A percentile compares a stretch with the other conserved stretches of the same genome.
Evolutionary conservation across 2,113 vertebrate genomes (phyloP).

Genomic region (Mugil cephalus): DNA sequence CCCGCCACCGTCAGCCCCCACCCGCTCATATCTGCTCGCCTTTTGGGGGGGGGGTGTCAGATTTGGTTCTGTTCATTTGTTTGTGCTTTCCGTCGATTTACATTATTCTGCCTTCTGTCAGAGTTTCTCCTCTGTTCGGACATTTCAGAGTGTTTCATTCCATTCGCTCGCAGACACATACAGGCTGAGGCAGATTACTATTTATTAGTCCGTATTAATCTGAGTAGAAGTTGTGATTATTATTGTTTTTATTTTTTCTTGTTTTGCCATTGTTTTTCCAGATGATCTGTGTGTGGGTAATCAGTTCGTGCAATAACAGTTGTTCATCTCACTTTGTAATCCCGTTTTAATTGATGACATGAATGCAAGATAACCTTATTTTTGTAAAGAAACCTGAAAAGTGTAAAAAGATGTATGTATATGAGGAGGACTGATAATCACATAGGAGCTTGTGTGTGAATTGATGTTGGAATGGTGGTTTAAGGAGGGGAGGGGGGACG

Average conservation of each 20-base stretch:
- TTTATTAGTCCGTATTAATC: constrained; percentile 76
- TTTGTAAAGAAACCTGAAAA: constrained; percentile 81
- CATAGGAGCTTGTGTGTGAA: constrained; percentile 24
- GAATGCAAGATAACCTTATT: constrained; percentile 82
- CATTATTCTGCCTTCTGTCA: constrained; percentile 11
- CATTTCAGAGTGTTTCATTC: constrained; percentile 43
- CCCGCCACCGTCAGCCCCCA: neutral
- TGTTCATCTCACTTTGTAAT: constrained; percentile 80
- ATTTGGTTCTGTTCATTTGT: constrained; percentile 56
- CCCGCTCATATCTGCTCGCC: constrained; percentile 4
- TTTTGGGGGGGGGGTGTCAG: no score
- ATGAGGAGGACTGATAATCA: constrained; percentile 32
- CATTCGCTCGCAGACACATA: constrained; percentile 34
- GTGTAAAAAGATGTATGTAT: constrained; percentile 66
- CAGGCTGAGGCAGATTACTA: constrained; percentile 50
- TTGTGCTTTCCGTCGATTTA: constrained; percentile 39
- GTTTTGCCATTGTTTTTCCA: constrained; percentile 25
- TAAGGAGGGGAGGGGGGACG: neutral
- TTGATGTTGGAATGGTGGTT: constrained; percentile 1
- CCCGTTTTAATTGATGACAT: constrained; percentile 70
- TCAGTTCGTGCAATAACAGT: constrained; percentile 83
- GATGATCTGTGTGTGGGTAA: constrained; percentile 70
- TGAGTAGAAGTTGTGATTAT: constrained; percentile 50
- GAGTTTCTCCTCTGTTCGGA: constrained; percentile 6
- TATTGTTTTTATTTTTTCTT: constrained; percentile 1